phyloP scores from a whole-genome alignment of 2,888 invertebrate genomes.

The Volucella inanis region DNA sequence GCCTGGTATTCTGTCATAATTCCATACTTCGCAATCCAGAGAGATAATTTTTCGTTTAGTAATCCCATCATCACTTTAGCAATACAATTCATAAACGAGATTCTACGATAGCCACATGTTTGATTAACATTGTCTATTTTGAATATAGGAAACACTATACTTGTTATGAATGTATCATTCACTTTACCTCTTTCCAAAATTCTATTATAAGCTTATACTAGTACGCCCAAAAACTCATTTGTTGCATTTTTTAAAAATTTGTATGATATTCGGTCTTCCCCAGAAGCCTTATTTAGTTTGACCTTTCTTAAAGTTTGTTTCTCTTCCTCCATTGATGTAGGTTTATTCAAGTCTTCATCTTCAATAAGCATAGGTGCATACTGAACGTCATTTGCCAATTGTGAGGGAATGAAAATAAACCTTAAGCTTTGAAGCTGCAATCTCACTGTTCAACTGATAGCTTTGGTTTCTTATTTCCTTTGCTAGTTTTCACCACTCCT shows the following conservation, averaged over 20 bases:
- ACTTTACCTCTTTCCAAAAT: too few species aligned
- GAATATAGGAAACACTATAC: too few species aligned
- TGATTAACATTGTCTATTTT: too few species aligned
- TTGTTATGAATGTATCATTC: too few species aligned
- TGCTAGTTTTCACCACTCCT: slow-evolving; percentile 3
- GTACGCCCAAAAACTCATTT: slow-evolving; percentile 1
- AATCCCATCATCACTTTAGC: too few species aligned
- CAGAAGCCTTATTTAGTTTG: slow-evolving; percentile 37
- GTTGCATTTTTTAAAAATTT: slow-evolving; percentile 32
- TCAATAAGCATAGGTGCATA: too few species aligned
- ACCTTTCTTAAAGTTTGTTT: slow-evolving; percentile 4
- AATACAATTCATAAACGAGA: too few species aligned
- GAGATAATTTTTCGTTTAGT: not conserved
- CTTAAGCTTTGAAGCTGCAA: not conserved
- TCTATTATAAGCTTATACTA: not conserved
- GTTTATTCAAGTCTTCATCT: not conserved
- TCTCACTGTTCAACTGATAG: not conserved
- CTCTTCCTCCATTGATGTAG: not conserved
- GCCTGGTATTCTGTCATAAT: not conserved
- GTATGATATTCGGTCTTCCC: slow-evolving; percentile 32
- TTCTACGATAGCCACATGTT: too few species aligned
- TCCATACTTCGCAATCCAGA: not conserved
- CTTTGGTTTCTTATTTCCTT: slow-evolving; percentile 22
- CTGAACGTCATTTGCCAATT: not conserved
- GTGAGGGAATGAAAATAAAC: slow-evolving; percentile 2